phyloP scores from a whole-genome alignment of 2,113 vertebrate species.

The Orientallactaga bullata region DNA sequence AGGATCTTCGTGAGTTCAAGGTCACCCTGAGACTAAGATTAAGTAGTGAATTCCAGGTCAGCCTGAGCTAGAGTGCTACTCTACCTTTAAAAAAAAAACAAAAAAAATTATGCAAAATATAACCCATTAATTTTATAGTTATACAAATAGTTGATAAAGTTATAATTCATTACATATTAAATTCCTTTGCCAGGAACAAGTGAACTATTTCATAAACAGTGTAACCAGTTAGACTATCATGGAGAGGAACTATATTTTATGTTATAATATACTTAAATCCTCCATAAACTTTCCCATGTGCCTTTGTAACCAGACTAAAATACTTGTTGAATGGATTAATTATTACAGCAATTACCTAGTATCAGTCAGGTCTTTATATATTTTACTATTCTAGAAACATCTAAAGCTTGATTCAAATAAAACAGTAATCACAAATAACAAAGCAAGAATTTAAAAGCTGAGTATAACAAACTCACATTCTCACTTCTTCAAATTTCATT shows the following conservation, averaged over 20 bases:
- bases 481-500: neutral
- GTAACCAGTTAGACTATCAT: neutral
- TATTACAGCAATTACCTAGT: neutral
- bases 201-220: neutral
- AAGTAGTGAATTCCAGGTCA: no score
- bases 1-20: no score
- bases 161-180: neutral
- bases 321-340: neutral
- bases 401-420: conserved; percentile 33
- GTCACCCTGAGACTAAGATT: no score
- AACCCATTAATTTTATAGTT: neutral
- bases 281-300: neutral
- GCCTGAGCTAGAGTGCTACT: no score
- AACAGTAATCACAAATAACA: neutral
- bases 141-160: neutral
- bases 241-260: neutral
- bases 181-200: neutral
- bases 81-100: no score
- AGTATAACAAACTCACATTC: neutral
- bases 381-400: neutral
- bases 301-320: neutral
- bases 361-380: neutral
- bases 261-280: neutral
- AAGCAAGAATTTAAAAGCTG: neutral
- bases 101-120: neutral